phyloP scores from a whole-genome alignment of 2,113 vertebrate genomes.

The Nettapus auritus region DNA sequence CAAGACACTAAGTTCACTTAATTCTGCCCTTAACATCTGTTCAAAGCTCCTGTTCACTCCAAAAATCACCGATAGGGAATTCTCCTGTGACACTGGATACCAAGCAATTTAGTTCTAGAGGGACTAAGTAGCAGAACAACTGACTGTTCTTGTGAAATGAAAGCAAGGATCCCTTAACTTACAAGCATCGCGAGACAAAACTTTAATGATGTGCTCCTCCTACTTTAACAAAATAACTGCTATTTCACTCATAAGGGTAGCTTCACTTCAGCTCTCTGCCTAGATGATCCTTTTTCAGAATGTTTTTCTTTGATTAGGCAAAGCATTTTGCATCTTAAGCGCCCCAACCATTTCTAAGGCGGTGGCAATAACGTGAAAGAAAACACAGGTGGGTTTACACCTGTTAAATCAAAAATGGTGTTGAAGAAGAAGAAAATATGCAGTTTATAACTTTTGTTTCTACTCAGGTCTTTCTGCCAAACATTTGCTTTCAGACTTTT shows the following conservation, averaged over 20 bases:
- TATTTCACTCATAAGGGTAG: neutral
- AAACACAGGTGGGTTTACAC: neutral
- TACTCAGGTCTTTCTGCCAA: neutral
- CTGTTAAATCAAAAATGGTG: neutral
- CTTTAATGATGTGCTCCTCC: neutral
- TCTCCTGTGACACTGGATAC: neutral
- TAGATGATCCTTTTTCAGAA: neutral
- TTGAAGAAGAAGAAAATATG: neutral
- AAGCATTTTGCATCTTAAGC: neutral
- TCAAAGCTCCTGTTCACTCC: neutral
- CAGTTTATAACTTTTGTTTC: neutral
- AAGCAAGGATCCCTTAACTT: neutral
- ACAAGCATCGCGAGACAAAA: neutral
- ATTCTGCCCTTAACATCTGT: neutral
- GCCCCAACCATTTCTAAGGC: neutral
- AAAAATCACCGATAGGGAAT: neutral
- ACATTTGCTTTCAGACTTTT: neutral
- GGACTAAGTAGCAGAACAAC: neutral
- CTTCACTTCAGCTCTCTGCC: neutral
- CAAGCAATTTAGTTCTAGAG: neutral
- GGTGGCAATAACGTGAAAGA: neutral
- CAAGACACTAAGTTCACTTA: neutral
- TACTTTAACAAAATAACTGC: neutral
- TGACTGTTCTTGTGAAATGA: neutral
- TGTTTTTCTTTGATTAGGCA: neutral